Evolutionary conservation across 2,797 vertebrate genomes (phyloP).

Genomic region (Hyperoplus lanceolatus): DNA sequence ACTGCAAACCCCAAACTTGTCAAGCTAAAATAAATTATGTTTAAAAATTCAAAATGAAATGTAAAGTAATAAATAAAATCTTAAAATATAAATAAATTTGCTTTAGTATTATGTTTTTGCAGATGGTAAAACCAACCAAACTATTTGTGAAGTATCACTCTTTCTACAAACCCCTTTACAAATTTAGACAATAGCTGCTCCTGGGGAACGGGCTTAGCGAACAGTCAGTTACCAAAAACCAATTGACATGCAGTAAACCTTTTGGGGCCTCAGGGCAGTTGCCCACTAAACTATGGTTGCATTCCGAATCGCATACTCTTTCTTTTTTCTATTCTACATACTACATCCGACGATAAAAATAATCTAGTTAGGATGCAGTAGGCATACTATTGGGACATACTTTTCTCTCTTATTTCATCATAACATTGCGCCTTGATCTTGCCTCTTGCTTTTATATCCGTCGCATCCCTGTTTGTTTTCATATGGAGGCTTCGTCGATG

Average conservation of each 20-base stretch:
- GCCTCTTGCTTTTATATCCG: too few relatives aligned
- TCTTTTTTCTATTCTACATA: too few relatives aligned
- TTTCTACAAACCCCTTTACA: background rate
- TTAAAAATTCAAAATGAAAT: background rate
- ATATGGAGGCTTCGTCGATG: too few relatives aligned
- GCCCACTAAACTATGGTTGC: background rate
- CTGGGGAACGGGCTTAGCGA: conserved; percentile 3
- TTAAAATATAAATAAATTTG: too few relatives aligned
- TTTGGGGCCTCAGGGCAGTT: conserved; percentile 11
- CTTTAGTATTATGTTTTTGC: background rate
- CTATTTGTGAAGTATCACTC: background rate
- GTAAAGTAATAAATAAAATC: too few relatives aligned
- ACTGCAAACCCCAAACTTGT: background rate
- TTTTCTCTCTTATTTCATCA: too few relatives aligned
- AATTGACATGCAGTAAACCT: conserved; percentile 14
- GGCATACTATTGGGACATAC: too few relatives aligned
- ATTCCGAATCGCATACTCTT: too few relatives aligned
- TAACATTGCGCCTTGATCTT: too few relatives aligned
- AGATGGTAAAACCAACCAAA: background rate
- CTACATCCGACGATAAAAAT: too few relatives aligned
- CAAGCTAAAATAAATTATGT: background rate
- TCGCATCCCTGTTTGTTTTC: too few relatives aligned
- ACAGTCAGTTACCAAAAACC: conserved; percentile 31
- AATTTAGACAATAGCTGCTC: background rate
- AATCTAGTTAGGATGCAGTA: too few relatives aligned